These are phyloP conservation scores for Caenorhabditis sp. DNA, from an alignment of 2,888 invertebrate genomes.

Conservation along the genomic window DNA sequence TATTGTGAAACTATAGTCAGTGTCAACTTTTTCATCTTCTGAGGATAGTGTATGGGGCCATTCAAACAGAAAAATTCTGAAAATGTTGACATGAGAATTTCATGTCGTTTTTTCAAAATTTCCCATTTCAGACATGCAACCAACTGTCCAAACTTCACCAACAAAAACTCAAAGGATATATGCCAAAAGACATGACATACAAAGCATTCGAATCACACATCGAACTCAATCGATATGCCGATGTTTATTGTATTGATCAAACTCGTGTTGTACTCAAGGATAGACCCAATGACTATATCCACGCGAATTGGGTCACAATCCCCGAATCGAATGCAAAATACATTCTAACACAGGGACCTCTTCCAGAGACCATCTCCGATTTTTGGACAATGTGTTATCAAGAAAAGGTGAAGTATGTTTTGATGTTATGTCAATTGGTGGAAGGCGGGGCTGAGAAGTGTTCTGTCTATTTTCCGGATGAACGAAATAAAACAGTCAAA, in stretches of 20 bases:
- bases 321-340: slow-evolving; percentile 43
- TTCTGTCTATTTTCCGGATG: slow-evolving; percentile 45
- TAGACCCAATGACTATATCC: slow-evolving; percentile 55
- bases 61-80: too few species aligned
- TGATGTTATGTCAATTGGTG: slow-evolving; percentile 42
- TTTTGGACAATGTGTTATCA: slow-evolving; percentile 99
- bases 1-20: too few species aligned
- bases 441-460: slow-evolving; percentile 48
- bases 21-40: too few species aligned
- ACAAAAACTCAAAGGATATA: slow-evolving; percentile 34
- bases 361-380: slow-evolving; percentile 87
- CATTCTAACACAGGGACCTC: slow-evolving; percentile 80
- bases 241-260: slow-evolving; percentile 49
- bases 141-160: slow-evolving; percentile 25
- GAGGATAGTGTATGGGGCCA: too few species aligned
- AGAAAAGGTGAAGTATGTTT: slow-evolving; percentile 42
- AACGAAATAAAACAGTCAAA: slow-evolving; percentile 25
- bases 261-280: slow-evolving; percentile 54
- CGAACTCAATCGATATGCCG: slow-evolving; percentile 31
- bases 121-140: slow-evolving; percentile 26
- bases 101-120: too few species aligned
- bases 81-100: too few species aligned
- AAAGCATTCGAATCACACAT: slow-evolving; percentile 31
- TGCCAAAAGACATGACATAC: slow-evolving; percentile 30
- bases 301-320: slow-evolving; percentile 52